These are phyloP conservation scores for Drosophila ochracea DNA, from an alignment of 2,888 invertebrate species.

Conservation along the genomic window DNA sequence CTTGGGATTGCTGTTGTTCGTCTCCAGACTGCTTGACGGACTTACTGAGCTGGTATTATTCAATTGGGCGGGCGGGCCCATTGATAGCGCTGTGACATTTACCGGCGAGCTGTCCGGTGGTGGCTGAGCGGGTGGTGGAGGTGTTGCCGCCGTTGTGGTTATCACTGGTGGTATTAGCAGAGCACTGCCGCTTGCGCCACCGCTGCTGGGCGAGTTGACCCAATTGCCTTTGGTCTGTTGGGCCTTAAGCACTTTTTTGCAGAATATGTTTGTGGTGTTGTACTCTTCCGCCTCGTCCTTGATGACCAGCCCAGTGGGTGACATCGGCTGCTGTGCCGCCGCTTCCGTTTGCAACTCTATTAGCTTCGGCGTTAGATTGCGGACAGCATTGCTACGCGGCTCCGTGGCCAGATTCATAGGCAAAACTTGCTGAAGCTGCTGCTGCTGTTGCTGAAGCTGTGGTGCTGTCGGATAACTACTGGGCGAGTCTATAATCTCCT, in stretches of 20 bases:
- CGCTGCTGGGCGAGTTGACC: slow-evolving; percentile 80
- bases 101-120: slow-evolving; percentile 36
- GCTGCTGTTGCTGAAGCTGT: slow-evolving; percentile 45
- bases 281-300: slow-evolving; percentile 84
- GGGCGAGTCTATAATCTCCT: slow-evolving; percentile 84
- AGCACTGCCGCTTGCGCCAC: slow-evolving; percentile 46
- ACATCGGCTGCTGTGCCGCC: slow-evolving; percentile 42
- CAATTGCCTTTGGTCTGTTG: slow-evolving; percentile 85
- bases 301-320: slow-evolving; percentile 66
- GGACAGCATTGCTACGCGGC: slow-evolving; percentile 72
- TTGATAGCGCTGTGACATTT: slow-evolving; percentile 82
- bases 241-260: slow-evolving; percentile 85
- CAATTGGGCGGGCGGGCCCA: slow-evolving; percentile 85
- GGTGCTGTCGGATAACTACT: slow-evolving; percentile 47
- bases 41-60: slow-evolving; percentile 69
- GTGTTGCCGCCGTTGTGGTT: slow-evolving; percentile 76
- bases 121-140: slow-evolving; percentile 56
- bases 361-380: slow-evolving; percentile 83
- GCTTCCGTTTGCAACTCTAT: slow-evolving; percentile 63
- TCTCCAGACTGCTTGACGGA: slow-evolving; percentile 73
- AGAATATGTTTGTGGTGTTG: slow-evolving; percentile 83
- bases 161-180: slow-evolving; percentile 75
- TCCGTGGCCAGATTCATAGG: slow-evolving; percentile 84
- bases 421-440: slow-evolving; percentile 79
- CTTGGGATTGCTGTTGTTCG: slow-evolving; percentile 75